These are phyloP conservation scores for Aspidiotus destructor DNA, from an alignment of 2,888 invertebrate genomes.

Conservation along the genomic window DNA sequence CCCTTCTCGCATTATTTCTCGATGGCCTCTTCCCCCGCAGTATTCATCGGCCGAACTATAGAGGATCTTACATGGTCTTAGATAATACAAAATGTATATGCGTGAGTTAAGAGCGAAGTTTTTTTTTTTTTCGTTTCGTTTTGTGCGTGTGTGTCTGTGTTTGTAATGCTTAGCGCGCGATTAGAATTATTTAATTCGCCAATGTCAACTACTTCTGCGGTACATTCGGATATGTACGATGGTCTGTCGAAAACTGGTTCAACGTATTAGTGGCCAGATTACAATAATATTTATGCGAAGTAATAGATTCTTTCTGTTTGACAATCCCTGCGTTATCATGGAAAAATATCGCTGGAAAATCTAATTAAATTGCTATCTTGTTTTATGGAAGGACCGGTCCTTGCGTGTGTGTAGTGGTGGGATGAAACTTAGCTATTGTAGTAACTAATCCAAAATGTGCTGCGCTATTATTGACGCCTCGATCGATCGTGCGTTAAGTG, in stretches of 20 bases:
- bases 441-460: too few species aligned
- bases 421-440: too few species aligned
- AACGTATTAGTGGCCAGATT: not conserved
- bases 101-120: not conserved
- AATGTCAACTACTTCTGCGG: conserved; percentile 28
- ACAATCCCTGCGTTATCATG: too few species aligned
- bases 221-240: not conserved
- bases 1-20: conserved; percentile 18
- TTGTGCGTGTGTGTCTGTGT: not conserved
- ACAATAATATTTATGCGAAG: too few species aligned
- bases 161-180: not conserved
- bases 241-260: conserved; percentile 22
- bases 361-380: too few species aligned
- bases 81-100: not conserved
- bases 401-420: too few species aligned
- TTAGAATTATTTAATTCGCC: conserved; percentile 25
- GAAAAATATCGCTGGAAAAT: too few species aligned
- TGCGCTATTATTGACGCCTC: too few species aligned
- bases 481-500: too few species aligned
- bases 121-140: conserved; percentile 4
- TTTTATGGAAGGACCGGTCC: too few species aligned
- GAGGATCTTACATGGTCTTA: not conserved
- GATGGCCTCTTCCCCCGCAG: conserved; percentile 1
- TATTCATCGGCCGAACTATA: not conserved
- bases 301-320: too few species aligned